phyloP scores from a whole-genome alignment of 2,888 invertebrate genomes.

The Petrolisthes manimaculis region DNA sequence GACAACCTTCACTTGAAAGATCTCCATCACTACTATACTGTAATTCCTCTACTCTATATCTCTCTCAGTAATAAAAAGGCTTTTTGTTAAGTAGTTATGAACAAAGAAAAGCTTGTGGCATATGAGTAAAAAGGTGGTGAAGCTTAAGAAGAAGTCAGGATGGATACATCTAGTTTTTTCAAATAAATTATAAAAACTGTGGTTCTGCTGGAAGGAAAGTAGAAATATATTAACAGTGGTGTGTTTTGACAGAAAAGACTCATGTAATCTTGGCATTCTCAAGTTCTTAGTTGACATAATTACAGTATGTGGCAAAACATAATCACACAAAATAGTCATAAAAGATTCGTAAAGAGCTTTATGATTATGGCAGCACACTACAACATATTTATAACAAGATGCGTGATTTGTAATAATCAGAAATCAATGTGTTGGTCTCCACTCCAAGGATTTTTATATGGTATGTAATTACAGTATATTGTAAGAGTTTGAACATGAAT shows the following conservation, averaged over 20 bases:
- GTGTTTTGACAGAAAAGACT: too few species aligned
- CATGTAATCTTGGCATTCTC: too few species aligned
- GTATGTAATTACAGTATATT: background rate
- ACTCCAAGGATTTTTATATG: constrained; percentile 1
- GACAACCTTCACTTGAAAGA: background rate
- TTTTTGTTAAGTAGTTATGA: background rate
- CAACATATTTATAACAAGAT: constrained; percentile 5
- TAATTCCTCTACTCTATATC: constrained; percentile 9
- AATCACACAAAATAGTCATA: too few species aligned
- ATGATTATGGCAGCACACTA: background rate
- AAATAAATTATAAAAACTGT: too few species aligned
- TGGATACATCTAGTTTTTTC: too few species aligned
- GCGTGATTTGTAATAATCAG: background rate
- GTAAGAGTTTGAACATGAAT: background rate
- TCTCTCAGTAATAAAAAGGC: constrained; percentile 12
- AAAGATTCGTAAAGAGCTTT: background rate
- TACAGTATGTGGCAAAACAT: too few species aligned
- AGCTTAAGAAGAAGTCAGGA: background rate
- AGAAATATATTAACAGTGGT: too few species aligned
- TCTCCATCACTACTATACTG: constrained; percentile 6
- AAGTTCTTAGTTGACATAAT: too few species aligned
- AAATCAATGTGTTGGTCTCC: background rate
- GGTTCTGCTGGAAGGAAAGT: too few species aligned
- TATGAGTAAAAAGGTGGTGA: background rate
- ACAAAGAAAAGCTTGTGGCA: background rate